A percentile compares a stretch with the other conserved stretches of the same genome.
Conservation (phyloP, 2,797 vertebrate species). For the Hydrocynus forskahlii region DNA sequence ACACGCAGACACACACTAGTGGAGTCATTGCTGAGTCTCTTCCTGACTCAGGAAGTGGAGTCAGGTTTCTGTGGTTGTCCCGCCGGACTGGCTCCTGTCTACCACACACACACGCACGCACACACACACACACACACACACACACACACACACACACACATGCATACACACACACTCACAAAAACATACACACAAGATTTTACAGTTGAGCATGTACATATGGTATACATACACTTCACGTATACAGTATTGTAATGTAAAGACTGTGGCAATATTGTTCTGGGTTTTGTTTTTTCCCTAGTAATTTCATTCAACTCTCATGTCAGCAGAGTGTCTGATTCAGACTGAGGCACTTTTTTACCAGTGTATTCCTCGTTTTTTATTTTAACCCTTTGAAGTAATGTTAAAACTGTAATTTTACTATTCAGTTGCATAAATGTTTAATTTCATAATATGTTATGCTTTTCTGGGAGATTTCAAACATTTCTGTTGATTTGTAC, state of each 20-base stretch:
- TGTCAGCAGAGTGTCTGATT: background rate
- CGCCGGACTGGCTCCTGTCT: conserved; percentile 52
- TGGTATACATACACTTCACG: conserved; percentile 43
- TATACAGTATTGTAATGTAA: background rate
- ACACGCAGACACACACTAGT: conserved; percentile 31
- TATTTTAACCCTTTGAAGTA: background rate
- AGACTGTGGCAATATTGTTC: background rate
- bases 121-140: conserved; percentile 39
- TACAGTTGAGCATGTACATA: conserved; percentile 45
- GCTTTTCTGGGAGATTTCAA: too few species aligned
- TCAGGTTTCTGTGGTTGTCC: conserved; percentile 51
- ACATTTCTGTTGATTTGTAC: too few species aligned
- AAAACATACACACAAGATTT: conserved; percentile 19
- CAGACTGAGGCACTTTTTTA: background rate
- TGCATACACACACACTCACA: too few species aligned
- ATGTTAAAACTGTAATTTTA: too few species aligned
- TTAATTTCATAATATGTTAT: too few species aligned
- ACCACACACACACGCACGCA: conserved; percentile 23
- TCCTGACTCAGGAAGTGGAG: conserved; percentile 58
- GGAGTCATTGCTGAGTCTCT: conserved; percentile 45
- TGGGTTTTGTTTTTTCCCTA: background rate
- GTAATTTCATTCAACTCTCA: background rate
- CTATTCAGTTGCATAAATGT: too few species aligned
- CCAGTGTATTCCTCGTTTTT: too few species aligned
- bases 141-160: too few species aligned